Evolutionary conservation across 2,888 invertebrate genomes (phyloP).

Genomic region (Fissipunctia ypsillon): DNA sequence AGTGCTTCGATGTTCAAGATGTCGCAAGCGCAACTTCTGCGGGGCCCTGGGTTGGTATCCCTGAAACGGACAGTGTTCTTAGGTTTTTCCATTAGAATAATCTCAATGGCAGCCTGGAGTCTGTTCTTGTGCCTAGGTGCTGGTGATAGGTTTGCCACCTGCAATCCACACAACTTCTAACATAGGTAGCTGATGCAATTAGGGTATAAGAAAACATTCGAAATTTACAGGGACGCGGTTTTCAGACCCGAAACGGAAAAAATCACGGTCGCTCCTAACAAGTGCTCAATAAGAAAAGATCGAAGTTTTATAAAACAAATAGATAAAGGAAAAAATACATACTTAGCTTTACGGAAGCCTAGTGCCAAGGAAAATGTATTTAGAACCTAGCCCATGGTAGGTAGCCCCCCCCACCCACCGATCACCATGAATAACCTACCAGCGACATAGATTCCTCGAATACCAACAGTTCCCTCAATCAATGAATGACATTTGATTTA

Average conservation of each 20-base stretch:
- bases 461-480: slow-evolving; percentile 40
- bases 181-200: not conserved
- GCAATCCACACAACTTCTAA: not conserved
- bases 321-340: too few species aligned
- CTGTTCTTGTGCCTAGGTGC: not conserved
- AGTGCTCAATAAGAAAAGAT: not conserved
- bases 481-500: slow-evolving; percentile 61
- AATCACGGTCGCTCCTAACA: not conserved
- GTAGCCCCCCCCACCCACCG: not conserved
- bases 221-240: not conserved
- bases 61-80: not conserved
- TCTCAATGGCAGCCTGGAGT: not conserved
- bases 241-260: not conserved
- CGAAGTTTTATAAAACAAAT: not conserved
- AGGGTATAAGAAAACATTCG: not conserved
- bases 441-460: slow-evolving; percentile 51
- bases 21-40: not conserved
- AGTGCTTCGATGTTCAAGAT: not conserved
- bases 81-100: not conserved
- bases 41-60: not conserved
- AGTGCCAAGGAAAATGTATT: slow-evolving; percentile 14
- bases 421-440: slow-evolving; percentile 36
- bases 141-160: not conserved
- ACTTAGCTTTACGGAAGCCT: not conserved
- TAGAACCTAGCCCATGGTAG: not conserved